Percentiles rank a stretch among this genome's conserved stretches.
Evolutionary conservation across 2,888 invertebrate genomes (phyloP).

Genomic region (Onchidella celtica): DNA sequence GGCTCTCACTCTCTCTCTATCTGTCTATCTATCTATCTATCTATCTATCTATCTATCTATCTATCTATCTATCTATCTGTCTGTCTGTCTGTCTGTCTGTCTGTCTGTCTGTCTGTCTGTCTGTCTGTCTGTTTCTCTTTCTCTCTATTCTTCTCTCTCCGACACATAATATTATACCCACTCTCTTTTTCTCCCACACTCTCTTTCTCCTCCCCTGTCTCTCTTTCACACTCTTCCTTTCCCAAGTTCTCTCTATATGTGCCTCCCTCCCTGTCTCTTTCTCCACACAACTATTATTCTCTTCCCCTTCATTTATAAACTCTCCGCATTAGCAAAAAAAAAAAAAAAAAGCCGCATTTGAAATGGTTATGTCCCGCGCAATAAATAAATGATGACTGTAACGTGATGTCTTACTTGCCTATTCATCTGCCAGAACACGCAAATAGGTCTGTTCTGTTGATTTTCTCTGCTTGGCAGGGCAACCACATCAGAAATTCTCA

Average conservation of each 20-base stretch:
- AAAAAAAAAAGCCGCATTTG: no score
- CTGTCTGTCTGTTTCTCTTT: background rate
- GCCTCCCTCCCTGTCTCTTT: background rate
- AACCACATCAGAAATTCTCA: no score
- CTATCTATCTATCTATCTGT: no score
- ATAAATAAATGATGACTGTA: no score
- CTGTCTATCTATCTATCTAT: background rate
- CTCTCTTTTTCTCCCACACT: background rate
- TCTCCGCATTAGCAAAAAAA: no score
- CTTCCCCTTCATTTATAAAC: background rate
- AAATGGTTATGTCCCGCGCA: no score
- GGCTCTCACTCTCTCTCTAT: background rate
- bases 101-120: background rate
- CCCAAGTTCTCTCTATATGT: background rate
- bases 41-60: background rate
- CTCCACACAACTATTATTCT: background rate
- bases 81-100: slow-evolving; percentile 5
- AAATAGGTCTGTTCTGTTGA: no score
- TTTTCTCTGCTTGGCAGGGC: no score
- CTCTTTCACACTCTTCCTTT: background rate
- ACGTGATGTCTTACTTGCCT: no score
- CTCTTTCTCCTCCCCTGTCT: background rate
- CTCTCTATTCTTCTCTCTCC: background rate
- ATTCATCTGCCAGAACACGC: no score
- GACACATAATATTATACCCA: background rate